A percentile compares a stretch with the other conserved stretches of the same genome.
Conservation (phyloP, 1,140 invertebrate species). For the Belonocnema kinseyi region DNA sequence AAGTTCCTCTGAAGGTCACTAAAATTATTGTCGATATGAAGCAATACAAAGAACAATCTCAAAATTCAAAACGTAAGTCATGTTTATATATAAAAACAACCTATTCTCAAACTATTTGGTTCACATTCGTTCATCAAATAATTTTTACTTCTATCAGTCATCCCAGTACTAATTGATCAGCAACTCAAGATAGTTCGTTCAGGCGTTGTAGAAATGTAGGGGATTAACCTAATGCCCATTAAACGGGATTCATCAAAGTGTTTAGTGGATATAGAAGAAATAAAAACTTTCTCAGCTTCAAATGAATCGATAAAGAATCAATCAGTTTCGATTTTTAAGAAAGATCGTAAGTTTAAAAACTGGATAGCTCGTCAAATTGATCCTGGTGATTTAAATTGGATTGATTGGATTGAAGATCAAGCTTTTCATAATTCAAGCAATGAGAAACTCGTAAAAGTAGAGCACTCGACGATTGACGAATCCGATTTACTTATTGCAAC, state of each 20-base stretch:
- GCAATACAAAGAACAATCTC: conserved; percentile 75
- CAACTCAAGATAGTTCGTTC: conserved; percentile 72
- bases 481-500: conserved; percentile 83
- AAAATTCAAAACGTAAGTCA: neutral
- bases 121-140: neutral
- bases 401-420: conserved; percentile 85
- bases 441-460: conserved; percentile 63
- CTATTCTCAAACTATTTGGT: neutral
- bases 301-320: neutral
- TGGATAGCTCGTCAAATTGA: conserved; percentile 85
- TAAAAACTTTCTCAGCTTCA: conserved; percentile 75
- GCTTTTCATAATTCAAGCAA: conserved; percentile 46
- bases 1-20: conserved; percentile 87
- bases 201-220: conserved; percentile 88
- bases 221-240: conserved; percentile 86
- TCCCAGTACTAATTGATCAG: conserved; percentile 73
- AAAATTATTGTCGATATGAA: conserved; percentile 84
- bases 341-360: conserved; percentile 58
- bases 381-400: conserved; percentile 87
- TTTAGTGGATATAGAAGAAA: conserved; percentile 79
- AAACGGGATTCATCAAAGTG: conserved; percentile 79
- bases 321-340: neutral
- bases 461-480: conserved; percentile 82
- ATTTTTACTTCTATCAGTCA: conserved; percentile 41
- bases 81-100: neutral